Evolutionary conservation across 2,797 vertebrate species (phyloP), one percentile per base, ranked within the genome.

Genomic region (Sebastes iracundus): DNA sequence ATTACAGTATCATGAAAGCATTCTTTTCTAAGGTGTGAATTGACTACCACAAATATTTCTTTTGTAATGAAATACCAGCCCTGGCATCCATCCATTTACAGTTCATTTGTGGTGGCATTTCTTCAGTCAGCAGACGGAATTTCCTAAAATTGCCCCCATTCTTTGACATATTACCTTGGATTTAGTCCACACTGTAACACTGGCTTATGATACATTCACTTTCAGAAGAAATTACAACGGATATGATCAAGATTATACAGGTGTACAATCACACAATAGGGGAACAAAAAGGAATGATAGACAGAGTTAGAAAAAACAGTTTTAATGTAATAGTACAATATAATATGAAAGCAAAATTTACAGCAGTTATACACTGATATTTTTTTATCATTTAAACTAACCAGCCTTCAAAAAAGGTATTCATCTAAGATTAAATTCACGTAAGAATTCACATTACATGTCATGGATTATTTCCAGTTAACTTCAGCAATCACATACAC

Each of bases 321-420:
- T 95, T 95, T 94, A 94, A 90, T 94, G 90, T 80, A 80, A 81
- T 89, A 79, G 71, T 75, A 83, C 78, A 89, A 80, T 75, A 86
- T 86, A 33, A 82, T 80, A 88, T 86, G 75, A 88, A 93, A 94
- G 92, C 87, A 92, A 80, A 85, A 94, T 94, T 65, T 94, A 95
- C 94, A 95, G 87, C 88, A 90, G 72, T 77, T 90, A 88, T 83
- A 78, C 81, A 91, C 32, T 81, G 81, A 91, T 86, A 89, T 42
- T 23, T 59, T 83, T 79, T 70, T 71, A 85, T 81, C 59, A 80
- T 77, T 82, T 74, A 71, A 87, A 92, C 79, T 80, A 84, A 81
- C 72, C 63, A 88, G 84, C 82, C 90, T 91, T 93, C 92, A 92
- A 90, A 79, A 84, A 73, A 6, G 14, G 65, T 80, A 59, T 66